These are phyloP conservation scores for Onthophagus taurus DNA, from an alignment of 1,140 invertebrate genomes.

Conservation along the genomic window DNA sequence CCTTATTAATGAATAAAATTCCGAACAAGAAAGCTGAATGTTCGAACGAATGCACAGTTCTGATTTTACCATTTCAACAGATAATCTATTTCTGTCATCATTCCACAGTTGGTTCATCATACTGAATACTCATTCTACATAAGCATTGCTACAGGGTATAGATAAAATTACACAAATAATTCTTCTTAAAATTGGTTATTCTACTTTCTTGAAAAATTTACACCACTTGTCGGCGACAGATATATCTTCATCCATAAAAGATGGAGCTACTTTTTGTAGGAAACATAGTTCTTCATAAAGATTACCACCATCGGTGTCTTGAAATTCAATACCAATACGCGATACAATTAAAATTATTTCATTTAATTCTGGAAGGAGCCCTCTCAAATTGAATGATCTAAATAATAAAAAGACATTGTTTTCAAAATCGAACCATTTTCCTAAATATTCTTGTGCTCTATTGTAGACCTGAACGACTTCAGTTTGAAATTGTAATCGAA, in stretches of 20 bases:
- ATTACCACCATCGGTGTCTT: slow-evolving; percentile 8
- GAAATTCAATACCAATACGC: slow-evolving; percentile 2
- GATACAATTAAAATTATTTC: slow-evolving; percentile 8
- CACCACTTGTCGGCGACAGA: slow-evolving; percentile 3
- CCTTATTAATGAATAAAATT: slow-evolving; percentile 3
- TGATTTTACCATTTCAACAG: slow-evolving; percentile 7
- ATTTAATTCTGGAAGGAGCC: slow-evolving; percentile 7
- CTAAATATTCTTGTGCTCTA: slow-evolving; percentile 8
- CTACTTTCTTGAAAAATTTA: background rate
- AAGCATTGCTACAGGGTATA: slow-evolving; percentile 7
- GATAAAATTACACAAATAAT: slow-evolving; percentile 5
- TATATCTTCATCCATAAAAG: slow-evolving; percentile 8
- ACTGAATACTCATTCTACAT: slow-evolving; percentile 8
- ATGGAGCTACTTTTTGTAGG: slow-evolving; percentile 4
- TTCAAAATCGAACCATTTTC: slow-evolving; percentile 10
- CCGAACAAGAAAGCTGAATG: slow-evolving; percentile 1
- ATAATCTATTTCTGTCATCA: slow-evolving; percentile 6
- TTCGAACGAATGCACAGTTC: slow-evolving; percentile 5
- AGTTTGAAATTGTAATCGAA: slow-evolving; percentile 4
- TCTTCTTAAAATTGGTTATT: slow-evolving; percentile 6
- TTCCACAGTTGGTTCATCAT: slow-evolving; percentile 6
- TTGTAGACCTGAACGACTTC: slow-evolving; percentile 4
- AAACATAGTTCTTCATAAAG: slow-evolving; percentile 12
- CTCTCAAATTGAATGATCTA: slow-evolving; percentile 10
- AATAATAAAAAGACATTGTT: slow-evolving; percentile 10